Evolutionary conservation across 2,888 invertebrate species (phyloP).

Genomic region (Tiliacea citrago): DNA sequence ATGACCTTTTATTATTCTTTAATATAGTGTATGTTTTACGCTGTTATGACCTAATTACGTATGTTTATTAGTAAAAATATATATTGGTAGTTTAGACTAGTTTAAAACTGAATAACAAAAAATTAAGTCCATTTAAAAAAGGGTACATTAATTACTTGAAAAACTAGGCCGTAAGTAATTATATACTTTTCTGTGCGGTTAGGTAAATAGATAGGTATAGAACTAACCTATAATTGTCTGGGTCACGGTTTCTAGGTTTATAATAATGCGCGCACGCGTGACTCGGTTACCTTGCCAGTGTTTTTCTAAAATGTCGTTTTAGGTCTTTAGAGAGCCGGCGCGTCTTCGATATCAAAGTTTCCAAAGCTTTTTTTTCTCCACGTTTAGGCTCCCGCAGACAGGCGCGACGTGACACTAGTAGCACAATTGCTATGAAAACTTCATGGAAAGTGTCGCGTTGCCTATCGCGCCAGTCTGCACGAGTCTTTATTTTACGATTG

Average conservation of each 20-base stretch:
- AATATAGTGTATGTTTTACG: neutral
- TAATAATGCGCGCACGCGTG: slow-evolving; percentile 20
- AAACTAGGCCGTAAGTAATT: neutral
- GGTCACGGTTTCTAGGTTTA: slow-evolving; percentile 41
- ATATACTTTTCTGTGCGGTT: neutral
- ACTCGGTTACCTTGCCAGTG: slow-evolving; percentile 17
- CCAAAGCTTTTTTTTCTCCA: no score
- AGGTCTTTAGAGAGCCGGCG: neutral
- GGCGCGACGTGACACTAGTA: no score
- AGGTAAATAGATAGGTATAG: slow-evolving; percentile 4
- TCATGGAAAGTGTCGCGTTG: no score
- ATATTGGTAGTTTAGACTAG: no score
- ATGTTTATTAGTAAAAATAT: neutral
- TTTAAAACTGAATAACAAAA: no score
- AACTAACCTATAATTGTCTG: slow-evolving; percentile 31
- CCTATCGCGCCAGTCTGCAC: no score
- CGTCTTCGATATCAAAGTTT: no score
- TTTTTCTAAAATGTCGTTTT: slow-evolving; percentile 9
- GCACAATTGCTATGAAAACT: no score
- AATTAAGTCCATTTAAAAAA: neutral
- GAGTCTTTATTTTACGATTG: no score
- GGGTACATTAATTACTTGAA: neutral
- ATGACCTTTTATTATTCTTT: neutral
- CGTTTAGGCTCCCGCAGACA: no score
- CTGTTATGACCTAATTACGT: neutral